Base-by-base conservation (phyloP, 2,888 invertebrate genomes). In the Priocnemis perturbator region DNA sequence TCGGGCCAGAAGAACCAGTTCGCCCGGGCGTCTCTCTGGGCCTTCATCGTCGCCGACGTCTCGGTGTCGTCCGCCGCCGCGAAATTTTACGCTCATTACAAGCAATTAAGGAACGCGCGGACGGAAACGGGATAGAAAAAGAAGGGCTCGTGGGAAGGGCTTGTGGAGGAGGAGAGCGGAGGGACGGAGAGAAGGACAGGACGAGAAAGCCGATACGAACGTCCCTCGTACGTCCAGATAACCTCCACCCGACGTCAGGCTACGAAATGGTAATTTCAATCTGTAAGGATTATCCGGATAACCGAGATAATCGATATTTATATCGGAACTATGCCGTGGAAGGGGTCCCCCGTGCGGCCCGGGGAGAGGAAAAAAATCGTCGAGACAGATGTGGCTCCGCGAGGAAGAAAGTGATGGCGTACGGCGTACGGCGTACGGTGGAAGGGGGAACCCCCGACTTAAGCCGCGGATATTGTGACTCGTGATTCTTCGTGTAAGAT, bases 231-330 rank as follows among this genome's bases (percentile, higher is more conserved):
- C 72, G 71, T 68, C 30, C 52, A 57, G 59, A 71, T 67, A 69
- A 71, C 60, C 60, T 58, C 64, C 45, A 55, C 59, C 56, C 62
- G 17, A 60, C 56, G 73, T 60, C 64, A 60, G 58, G 61, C 45
- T 73, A 66, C 70, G 71, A 77, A 50, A 80, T 76, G 80, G 83
- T 85, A 85, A 85, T 85, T 85, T 86, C 83, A 84, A 85, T 86
- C 83, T 82, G 75, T 77, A 76, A 75, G 83, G 85, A 86, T 86
- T 81, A 86, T 86, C 86, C 84, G 83, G 85, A 84, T 85, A 81
- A 85, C 80, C 74, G 77, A 67, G 79, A 78, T 85, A 84, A 84
- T 86, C 84, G 84, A 85, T 86, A 86, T 86, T 86, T 86, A 85
- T 83, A 83, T 81, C 79, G 77, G 73, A 75, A 73, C 30, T 47